Base-by-base conservation (phyloP, 2,113 vertebrate genomes). In the Colinus virginianus region DNA sequence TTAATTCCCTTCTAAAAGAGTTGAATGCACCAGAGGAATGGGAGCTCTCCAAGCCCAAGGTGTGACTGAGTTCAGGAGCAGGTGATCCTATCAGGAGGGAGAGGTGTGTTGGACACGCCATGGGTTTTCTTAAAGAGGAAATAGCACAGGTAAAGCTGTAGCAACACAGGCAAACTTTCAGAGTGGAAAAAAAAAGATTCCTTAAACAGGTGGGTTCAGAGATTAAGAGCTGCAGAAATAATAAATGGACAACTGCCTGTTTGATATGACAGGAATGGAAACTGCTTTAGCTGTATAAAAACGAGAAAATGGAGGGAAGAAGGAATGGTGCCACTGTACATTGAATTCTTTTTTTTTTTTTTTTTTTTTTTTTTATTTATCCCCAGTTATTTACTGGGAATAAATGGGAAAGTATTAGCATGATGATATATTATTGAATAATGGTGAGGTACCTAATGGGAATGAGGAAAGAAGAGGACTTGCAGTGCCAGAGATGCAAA, bases 81-180 rank as follows among this genome's bases (percentile, higher is more conserved):
- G 28, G 36, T 16, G 40, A 32, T 38, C 13, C 22, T 20, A 69
- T 55, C 19, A 63, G 62, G 23, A 58, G 23, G 9, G 40, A 53
- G 28, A 26, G 46, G 23, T 1, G 0, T 64, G 68, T 16, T 32
- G 36, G 42, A 34, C 28, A 26, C 43, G 36, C 23, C 11, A 21
- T 0, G 2, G 21, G 10, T 21, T 40, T 59, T 28, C 56, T 4
- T 25, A 20, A 59, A 75, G 55, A 79, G 19, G 42, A n/a, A 79
- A 49, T 4, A 16, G 8, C 19, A 40, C 9, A 51, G 58, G 40
- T 38, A 51, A 59, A 30, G 43, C 34, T 0, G 0, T 13, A 45
- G 49, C 16, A 40, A 16, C 28, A 70, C 36, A 51, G 17, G 32
- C 23, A 42, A 46, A 7, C 43, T 48, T 70, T 30, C 28, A 76